phyloP scores from a whole-genome alignment of 2,888 invertebrate species.

The Phortica magna region DNA sequence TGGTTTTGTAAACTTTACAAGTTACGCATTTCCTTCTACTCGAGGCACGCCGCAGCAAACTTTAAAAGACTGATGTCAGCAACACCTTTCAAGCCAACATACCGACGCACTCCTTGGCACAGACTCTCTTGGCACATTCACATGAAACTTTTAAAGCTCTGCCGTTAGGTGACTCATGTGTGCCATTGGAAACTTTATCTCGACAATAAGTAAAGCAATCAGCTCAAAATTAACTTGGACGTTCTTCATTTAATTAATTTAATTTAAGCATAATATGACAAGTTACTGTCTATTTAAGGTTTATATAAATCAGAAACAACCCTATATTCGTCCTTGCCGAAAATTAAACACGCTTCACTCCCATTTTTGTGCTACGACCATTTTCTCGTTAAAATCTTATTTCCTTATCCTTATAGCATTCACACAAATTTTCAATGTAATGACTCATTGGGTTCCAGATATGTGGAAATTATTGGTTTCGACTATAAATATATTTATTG shows the following conservation, averaged over 20 bases:
- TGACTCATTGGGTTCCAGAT: too few relatives aligned
- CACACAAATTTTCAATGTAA: too few relatives aligned
- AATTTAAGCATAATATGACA: too few relatives aligned
- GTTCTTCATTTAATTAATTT: slow-evolving; percentile 14
- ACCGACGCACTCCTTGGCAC: neutral
- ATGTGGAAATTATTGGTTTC: too few relatives aligned
- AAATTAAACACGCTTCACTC: too few relatives aligned
- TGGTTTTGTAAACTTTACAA: neutral
- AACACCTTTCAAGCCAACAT: neutral
- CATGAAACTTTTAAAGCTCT: neutral
- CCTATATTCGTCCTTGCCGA: too few relatives aligned
- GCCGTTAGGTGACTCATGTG: slow-evolving; percentile 27
- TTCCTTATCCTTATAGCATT: too few relatives aligned
- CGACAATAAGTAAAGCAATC: neutral
- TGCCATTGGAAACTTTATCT: neutral
- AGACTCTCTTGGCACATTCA: neutral
- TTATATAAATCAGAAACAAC: too few relatives aligned
- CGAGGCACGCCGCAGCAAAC: neutral
- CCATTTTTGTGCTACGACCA: too few relatives aligned
- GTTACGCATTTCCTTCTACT: neutral
- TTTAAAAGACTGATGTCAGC: neutral
- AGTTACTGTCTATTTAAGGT: neutral
- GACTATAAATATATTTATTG: too few relatives aligned
- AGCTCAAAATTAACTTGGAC: neutral
- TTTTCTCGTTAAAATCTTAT: too few relatives aligned